Conservation (phyloP, 2,113 vertebrate species). For the Cochlearius cochlearius region DNA sequence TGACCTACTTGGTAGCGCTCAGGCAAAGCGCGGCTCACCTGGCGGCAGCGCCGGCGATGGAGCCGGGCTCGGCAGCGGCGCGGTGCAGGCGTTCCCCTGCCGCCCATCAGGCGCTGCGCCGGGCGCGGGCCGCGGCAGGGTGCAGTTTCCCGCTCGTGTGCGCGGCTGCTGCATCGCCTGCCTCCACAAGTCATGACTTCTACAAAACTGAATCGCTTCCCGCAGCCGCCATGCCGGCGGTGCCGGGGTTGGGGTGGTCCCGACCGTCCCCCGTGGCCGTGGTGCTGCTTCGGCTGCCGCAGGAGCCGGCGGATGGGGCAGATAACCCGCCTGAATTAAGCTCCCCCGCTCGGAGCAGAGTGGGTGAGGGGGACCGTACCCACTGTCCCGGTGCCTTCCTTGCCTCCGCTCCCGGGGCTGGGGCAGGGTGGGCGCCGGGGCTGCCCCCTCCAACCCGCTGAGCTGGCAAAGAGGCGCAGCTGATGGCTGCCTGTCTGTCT, state of each 20-base stretch:
- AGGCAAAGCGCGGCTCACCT: not conserved
- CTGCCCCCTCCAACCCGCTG: not conserved
- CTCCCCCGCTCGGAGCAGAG: rapidly evolving
- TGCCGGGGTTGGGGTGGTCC: not conserved
- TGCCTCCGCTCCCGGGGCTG: not conserved
- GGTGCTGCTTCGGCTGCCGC: not conserved
- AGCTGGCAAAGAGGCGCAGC: not conserved
- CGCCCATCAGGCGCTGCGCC: not conserved
- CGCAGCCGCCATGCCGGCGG: rapidly evolving
- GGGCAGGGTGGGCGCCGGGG: rapidly evolving
- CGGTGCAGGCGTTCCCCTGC: not conserved
- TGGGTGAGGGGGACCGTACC: rapidly evolving
- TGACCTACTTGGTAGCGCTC: not conserved
- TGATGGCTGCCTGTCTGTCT: not conserved
- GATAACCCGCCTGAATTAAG: not conserved
- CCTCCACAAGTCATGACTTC: not conserved
- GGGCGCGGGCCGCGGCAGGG: rapidly evolving
- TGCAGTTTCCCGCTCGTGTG: not conserved
- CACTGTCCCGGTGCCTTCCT: not conserved
- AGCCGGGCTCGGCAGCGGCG: rapidly evolving
- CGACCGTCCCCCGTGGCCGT: rapidly evolving
- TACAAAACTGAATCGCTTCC: not conserved
- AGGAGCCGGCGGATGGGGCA: not conserved
- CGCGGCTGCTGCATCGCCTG: not conserved
- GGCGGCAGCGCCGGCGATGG: rapidly evolving